Evolutionary conservation across 2,888 invertebrate genomes (phyloP).

Genomic region (Thyatira batis): DNA sequence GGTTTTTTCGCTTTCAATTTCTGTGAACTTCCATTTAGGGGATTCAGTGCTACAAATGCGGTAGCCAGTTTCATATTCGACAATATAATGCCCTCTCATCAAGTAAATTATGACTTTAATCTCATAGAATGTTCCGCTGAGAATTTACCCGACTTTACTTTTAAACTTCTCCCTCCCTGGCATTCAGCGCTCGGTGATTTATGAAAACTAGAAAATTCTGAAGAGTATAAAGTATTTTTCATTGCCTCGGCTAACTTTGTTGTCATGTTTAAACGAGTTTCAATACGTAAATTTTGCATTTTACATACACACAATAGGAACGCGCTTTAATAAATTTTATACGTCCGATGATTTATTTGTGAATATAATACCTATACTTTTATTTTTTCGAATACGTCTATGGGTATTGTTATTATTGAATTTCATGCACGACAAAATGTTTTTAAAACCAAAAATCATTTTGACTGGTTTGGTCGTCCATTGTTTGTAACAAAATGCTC

Average conservation of each 20-base stretch:
- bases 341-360: conserved; percentile 10
- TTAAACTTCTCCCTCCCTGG: conserved; percentile 63
- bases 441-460: background rate
- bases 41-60: conserved; percentile 53
- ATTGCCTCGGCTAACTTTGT: conserved; percentile 55
- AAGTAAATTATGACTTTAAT: conserved; percentile 77
- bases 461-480: background rate
- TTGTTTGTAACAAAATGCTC: background rate
- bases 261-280: conserved; percentile 58
- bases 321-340: conserved; percentile 10
- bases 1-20: conserved; percentile 50
- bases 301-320: conserved; percentile 16
- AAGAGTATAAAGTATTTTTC: conserved; percentile 64
- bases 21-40: conserved; percentile 52
- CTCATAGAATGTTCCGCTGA: conserved; percentile 66
- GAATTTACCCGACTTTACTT: conserved; percentile 71
- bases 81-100: conserved; percentile 68
- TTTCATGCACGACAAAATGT: conserved; percentile 4
- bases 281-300: conserved; percentile 38
- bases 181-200: conserved; percentile 72
- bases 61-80: conserved; percentile 62
- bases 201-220: conserved; percentile 73
- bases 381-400: conserved; percentile 11
- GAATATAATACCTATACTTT: conserved; percentile 6
- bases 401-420: conserved; percentile 17